Evolutionary conservation across 2,113 vertebrate species (phyloP).

Genomic region (Sisor rabdophorus): DNA sequence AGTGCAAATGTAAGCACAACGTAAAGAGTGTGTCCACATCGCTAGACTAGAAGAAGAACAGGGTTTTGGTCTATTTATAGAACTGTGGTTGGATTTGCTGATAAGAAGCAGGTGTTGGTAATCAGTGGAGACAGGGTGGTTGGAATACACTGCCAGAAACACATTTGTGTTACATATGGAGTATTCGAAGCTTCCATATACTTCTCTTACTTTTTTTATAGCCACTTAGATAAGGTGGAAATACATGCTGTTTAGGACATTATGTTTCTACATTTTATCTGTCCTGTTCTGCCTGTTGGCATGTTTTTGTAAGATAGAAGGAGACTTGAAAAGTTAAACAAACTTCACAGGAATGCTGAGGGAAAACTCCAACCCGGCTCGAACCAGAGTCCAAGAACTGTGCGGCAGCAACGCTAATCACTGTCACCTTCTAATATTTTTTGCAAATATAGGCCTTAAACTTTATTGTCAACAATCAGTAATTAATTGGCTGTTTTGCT

Average conservation of each 20-base stretch:
- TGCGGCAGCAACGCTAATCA: neutral
- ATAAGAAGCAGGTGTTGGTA: neutral
- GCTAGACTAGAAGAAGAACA: neutral
- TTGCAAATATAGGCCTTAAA: no score
- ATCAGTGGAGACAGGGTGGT: neutral
- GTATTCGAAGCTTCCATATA: neutral
- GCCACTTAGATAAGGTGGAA: neutral
- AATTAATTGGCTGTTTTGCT: neutral
- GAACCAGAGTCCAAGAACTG: no score
- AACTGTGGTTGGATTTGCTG: neutral
- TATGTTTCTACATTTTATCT: neutral
- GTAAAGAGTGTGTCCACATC: neutral
- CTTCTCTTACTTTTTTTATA: neutral
- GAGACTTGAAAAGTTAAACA: neutral
- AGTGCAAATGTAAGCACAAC: neutral
- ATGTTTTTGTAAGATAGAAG: neutral
- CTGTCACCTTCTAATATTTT: neutral
- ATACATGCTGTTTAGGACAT: neutral
- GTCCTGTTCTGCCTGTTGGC: neutral
- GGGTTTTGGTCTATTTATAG: neutral
- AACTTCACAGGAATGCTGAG: neutral
- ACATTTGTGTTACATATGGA: conserved; percentile 1
- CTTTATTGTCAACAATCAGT: no score
- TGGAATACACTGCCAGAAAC: neutral
- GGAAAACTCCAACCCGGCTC: neutral